A percentile compares a stretch with the other conserved stretches of the same genome.
Conservation (phyloP, 2,888 invertebrate genomes). For the Drosophila leonis region DNA sequence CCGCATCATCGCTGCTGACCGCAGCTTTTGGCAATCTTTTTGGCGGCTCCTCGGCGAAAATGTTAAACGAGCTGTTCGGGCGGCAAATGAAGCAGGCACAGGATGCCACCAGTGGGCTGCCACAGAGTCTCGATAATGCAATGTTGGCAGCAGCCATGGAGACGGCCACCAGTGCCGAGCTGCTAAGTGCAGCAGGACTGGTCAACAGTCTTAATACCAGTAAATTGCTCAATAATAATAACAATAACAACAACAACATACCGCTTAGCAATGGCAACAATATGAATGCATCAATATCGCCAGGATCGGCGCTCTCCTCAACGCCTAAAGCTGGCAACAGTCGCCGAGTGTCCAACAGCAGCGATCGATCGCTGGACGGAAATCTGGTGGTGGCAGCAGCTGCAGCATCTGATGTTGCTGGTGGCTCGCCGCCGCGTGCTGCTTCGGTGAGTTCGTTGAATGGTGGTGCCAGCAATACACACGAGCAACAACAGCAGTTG, state of each 20-base stretch:
- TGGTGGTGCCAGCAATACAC: conserved; percentile 47
- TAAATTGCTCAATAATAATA: conserved; percentile 77
- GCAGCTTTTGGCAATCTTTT: conserved; percentile 87
- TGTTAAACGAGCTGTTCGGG: conserved; percentile 95
- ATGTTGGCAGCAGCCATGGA: conserved; percentile 85
- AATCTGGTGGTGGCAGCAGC: conserved; percentile 27
- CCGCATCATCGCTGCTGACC: conserved; percentile 78
- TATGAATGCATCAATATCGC: conserved; percentile 63
- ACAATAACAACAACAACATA: conserved; percentile 67
- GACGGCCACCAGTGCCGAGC: conserved; percentile 84
- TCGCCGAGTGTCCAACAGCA: conserved; percentile 80
- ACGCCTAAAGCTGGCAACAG: conserved; percentile 65
- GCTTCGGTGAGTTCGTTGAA: conserved; percentile 63
- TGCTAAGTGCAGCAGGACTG: conserved; percentile 85
- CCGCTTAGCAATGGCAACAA: conserved; percentile 57
- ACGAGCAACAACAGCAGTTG: conserved; percentile 68
- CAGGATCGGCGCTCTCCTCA: conserved; percentile 63
- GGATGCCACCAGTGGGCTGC: conserved; percentile 86
- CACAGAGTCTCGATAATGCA: conserved; percentile 86
- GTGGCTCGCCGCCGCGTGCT: conserved; percentile 74
- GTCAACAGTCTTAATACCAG: conserved; percentile 75
- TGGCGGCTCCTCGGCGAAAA: conserved; percentile 92
- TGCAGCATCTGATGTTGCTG: conserved; percentile 76
- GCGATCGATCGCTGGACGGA: conserved; percentile 86
- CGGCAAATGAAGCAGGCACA: conserved; percentile 91